Evolutionary conservation across 1,140 invertebrate species (phyloP), one percentile per base, ranked within the genome.

Genomic region (Caerostris darwini): DNA sequence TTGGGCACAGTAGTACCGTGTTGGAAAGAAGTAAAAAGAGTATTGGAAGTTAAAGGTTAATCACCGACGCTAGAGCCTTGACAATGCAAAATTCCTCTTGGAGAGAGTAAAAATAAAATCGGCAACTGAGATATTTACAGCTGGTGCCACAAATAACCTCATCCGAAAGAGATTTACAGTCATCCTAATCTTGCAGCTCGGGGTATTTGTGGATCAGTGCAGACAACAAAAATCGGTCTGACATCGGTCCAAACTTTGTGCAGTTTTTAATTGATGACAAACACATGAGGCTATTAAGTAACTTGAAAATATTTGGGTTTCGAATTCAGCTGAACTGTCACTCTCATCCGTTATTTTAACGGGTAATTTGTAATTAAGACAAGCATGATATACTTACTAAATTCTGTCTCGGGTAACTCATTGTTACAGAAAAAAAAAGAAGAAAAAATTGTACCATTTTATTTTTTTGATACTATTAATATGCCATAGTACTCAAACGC

Each of bases 261-360:
- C 81, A 85, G 56, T 85, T 92, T 91, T 92, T 85, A 92, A 92
- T 92, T 83, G 90, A 92, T 92, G 77, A 50, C 77, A 67, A 92
- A 92, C 81, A 83, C 59, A 67, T 77, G 89, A 85, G 10, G 71
- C 50, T 85, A 69, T 92, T 83, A 85, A 64, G 90, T 85, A 92
- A 85, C 59, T 53, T 19, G 64, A 69, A 81, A 85, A 85, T 54
- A 64, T 92, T 92, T n/a, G 59, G 14, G 77, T 92, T 64, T 64
- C 50, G 77, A 19, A 64, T 67, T 92, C 61, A 53, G 90, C 90
- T 92, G 90, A 92, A 19, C 82, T 92, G 90, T 92, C 90, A 69
- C 5, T n/a, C 90, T 69, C 90, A 85, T 92, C 61, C 61, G 81
- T 92, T 92, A 92, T 92, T 92, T 92, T 92, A 92, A 92, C 90